Percentiles rank a stretch among this genome's conserved stretches.
These are phyloP conservation scores for Papilio gigon DNA, from an alignment of 2,888 invertebrate genomes.

Conservation along the genomic window DNA sequence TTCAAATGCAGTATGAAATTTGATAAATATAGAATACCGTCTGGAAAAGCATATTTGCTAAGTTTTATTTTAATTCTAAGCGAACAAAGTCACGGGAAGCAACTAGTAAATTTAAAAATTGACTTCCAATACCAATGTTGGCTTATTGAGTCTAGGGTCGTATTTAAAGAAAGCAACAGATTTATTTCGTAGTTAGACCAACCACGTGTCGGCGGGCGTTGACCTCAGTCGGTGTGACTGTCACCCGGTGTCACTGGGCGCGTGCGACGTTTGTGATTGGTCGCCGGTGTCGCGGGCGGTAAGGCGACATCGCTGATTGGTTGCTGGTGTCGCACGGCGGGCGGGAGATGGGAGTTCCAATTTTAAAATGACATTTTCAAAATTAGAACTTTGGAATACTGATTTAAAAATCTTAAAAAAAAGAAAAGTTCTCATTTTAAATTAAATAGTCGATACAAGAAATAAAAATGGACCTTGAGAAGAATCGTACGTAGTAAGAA, in stretches of 20 bases:
- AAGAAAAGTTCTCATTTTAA: too few species aligned
- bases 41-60: too few species aligned
- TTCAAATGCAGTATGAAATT: too few species aligned
- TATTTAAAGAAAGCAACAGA: conserved; percentile 7
- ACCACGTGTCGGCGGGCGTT: conserved; percentile 69
- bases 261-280: conserved; percentile 67
- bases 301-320: conserved; percentile 76
- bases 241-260: conserved; percentile 79
- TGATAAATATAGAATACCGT: too few species aligned
- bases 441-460: too few species aligned
- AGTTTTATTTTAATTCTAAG: too few species aligned
- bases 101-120: too few species aligned
- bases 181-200: conserved; percentile 43
- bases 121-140: too few species aligned
- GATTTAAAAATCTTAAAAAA: too few species aligned
- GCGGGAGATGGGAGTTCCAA: conserved; percentile 62
- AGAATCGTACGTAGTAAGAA: too few species aligned
- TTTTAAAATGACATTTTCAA: conserved; percentile 55
- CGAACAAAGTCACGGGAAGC: too few species aligned
- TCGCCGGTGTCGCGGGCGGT: conserved; percentile 71
- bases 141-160: background rate
- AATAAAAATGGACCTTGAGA: too few species aligned
- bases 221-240: conserved; percentile 62
- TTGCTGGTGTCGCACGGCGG: conserved; percentile 68
- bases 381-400: background rate